Base-by-base conservation (phyloP, 2,888 invertebrate genomes). In the Tenthredo amoena region DNA sequence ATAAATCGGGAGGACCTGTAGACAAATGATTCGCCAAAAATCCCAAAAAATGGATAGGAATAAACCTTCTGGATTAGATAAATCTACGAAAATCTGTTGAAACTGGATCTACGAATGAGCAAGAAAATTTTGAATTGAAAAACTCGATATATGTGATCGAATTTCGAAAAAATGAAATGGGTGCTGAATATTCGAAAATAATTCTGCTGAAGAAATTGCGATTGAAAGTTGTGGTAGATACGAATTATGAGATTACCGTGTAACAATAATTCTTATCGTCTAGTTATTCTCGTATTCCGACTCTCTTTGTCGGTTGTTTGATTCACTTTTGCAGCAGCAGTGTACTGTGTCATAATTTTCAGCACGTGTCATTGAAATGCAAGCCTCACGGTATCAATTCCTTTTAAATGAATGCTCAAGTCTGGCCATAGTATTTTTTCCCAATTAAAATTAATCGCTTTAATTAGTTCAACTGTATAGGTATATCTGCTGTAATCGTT, bases 361-460 rank as follows among this genome's bases (percentile, higher is more conserved):
- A 71, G 37, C 71, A 71, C 71, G 71, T 71, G 71, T 62, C 62
- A 26, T 62, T 62, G 62, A 62, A 62, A 10, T 62, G 21, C 62
- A 62, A 68, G 7, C 12, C 15, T 31, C n/a, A 2, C 26, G 10
- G 26, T 26, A 62, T 62, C 26, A 0, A 26, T 62, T 62, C 62
- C 62, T 21, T 62, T 62, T 62, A 10, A 62, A 26, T 62, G 21
- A 21, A 62, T 12, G 10, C 47, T 47, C 12, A 0, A 47, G 47
- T 47, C 12, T 62, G 12, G 12, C 62, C 62, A 26, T 10, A 26
- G 9, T 62, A 62, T 62, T 62, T 62, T 26, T 26, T 55, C 10
- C 62, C 26, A 62, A 62, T 62, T 62, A 62, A 62, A 62, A 62
- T 62, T 21, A 21, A 21, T 62, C 62, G 26, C 3, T 4, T 62